Conservation (phyloP, 2,888 invertebrate species). For the Callinectes sapidus region DNA sequence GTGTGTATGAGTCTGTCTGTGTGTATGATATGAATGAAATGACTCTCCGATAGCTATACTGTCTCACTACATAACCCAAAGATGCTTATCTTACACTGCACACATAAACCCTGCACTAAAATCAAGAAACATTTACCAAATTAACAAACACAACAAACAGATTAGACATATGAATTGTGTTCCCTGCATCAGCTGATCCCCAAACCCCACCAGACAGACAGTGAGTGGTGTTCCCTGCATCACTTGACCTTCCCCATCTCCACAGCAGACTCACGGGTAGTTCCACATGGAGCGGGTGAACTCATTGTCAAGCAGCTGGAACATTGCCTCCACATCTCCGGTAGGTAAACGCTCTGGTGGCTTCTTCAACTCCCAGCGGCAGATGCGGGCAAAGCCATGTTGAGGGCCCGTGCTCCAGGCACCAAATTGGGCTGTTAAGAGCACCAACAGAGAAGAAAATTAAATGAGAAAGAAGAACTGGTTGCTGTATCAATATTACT, state of each 20-base stretch:
- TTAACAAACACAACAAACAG: neutral
- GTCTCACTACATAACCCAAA: neutral
- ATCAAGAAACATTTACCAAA: neutral
- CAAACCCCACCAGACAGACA: too few relatives aligned
- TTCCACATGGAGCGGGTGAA: conserved; percentile 96
- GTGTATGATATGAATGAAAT: neutral
- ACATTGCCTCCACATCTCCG: conserved; percentile 93
- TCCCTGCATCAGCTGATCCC: too few relatives aligned
- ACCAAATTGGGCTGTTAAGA: conserved; percentile 91
- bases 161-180: too few relatives aligned
- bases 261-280: conserved; percentile 83
- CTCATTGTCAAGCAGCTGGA: conserved; percentile 94
- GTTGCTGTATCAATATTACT: neutral
- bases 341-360: conserved; percentile 86
- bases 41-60: neutral
- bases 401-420: conserved; percentile 93
- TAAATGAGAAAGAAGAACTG: neutral
- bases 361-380: conserved; percentile 93
- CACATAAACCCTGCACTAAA: neutral
- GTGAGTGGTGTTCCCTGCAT: too few relatives aligned
- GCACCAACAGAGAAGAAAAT: neutral
- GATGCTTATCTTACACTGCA: neutral
- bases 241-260: neutral
- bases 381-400: conserved; percentile 96
- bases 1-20: neutral